A percentile compares a stretch with the other conserved stretches of the same genome.
Evolutionary conservation across 1,140 invertebrate species (phyloP).

Genomic region (Drosophila orosa): DNA sequence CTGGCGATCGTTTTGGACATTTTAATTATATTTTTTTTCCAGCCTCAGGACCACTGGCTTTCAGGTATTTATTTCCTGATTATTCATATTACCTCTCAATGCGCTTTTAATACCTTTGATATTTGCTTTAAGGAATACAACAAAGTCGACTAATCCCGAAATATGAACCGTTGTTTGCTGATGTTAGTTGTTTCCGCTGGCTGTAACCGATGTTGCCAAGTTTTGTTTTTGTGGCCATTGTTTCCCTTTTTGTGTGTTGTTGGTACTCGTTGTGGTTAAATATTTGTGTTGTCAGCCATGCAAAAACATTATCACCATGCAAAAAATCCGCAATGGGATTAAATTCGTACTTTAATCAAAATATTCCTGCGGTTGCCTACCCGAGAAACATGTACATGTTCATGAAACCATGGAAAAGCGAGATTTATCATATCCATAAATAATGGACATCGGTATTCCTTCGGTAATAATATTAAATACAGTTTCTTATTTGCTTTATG

Average conservation of each 20-base stretch:
- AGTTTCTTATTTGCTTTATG: background rate
- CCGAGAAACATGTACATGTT: background rate
- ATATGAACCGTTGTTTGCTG: constrained; percentile 13
- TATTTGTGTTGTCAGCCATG: constrained; percentile 55
- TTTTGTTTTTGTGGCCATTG: constrained; percentile 23
- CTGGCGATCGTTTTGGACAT: background rate
- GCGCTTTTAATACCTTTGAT: too few relatives aligned
- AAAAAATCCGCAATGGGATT: constrained; percentile 43
- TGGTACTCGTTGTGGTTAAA: constrained; percentile 57
- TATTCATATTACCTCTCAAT: background rate
- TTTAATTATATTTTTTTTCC: too few relatives aligned
- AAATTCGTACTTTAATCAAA: constrained; percentile 45
- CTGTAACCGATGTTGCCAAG: constrained; percentile 38
- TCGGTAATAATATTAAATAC: background rate
- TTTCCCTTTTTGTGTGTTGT: constrained; percentile 32
- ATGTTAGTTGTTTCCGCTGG: constrained; percentile 31
- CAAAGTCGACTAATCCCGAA: constrained; percentile 3
- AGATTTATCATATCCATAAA: constrained; percentile 3
- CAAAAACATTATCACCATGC: constrained; percentile 27
- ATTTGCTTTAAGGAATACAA: background rate
- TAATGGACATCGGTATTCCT: background rate
- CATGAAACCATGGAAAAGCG: background rate
- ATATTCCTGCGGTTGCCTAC: constrained; percentile 28
- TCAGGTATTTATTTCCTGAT: background rate
- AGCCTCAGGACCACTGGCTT: background rate